Evolutionary conservation across 2,113 vertebrate species (phyloP).

Genomic region (Chrysemys picta): DNA sequence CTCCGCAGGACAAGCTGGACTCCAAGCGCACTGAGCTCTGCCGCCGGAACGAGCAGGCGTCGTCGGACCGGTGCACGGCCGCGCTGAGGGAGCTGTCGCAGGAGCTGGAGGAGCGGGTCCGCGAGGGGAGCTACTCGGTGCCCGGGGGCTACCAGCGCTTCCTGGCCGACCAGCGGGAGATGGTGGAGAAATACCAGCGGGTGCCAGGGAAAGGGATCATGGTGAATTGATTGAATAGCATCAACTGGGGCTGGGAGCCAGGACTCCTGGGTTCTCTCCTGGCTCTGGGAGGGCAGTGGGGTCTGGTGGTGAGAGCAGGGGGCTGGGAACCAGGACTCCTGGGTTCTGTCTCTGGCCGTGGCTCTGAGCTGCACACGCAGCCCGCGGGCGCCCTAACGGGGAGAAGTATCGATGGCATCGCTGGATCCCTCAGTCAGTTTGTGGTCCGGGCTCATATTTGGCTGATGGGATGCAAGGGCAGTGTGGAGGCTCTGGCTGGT

Average conservation of each 20-base stretch:
- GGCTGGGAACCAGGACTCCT: neutral
- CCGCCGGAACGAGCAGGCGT: conserved; percentile 8
- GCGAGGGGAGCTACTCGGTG: conserved; percentile 13
- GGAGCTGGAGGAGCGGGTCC: conserved; percentile 37
- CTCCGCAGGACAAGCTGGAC: neutral
- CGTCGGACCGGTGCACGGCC: conserved; percentile 41
- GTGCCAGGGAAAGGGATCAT: conserved; percentile 48
- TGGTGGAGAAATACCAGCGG: conserved; percentile 23
- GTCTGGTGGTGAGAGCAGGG: neutral
- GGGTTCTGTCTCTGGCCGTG: neutral
- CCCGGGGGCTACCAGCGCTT: conserved; percentile 39
- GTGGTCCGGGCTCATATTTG: too few species aligned
- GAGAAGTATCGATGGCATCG: too few species aligned
- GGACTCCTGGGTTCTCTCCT: neutral
- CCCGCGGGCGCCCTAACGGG: rapidly evolving
- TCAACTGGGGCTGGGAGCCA: neutral
- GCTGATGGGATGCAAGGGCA: too few species aligned
- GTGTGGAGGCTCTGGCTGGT: rapidly evolving
- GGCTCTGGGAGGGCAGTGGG: neutral
- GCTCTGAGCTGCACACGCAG: neutral
- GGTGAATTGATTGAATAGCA: neutral
- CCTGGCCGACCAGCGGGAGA: neutral
- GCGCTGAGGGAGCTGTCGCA: conserved; percentile 46
- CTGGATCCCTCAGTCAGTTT: too few species aligned
- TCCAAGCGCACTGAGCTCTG: neutral